Base-by-base conservation (phyloP, 2,113 vertebrate species). In the Stigmatopora argus region DNA sequence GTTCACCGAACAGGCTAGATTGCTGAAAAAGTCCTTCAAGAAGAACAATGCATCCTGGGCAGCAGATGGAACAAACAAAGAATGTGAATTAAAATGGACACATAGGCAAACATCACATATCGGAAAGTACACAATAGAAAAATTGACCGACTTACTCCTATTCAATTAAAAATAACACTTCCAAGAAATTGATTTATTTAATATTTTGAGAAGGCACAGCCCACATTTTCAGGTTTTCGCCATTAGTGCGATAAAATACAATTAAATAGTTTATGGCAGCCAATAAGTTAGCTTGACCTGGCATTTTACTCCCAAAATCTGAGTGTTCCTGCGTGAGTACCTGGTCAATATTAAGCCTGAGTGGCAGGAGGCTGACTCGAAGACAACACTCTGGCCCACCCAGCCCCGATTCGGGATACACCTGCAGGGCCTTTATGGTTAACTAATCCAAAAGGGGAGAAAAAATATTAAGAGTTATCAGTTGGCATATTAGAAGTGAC, bases 321-420 rank as follows among this genome's bases (percentile, higher is more conserved):
- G 5, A 55, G 52, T 26, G 23, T 26, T 0, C 21, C 52, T 55
- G 21, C 14, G 6, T 5, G 38, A 41, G 4, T 83, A 90, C 90
- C 88, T 96, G 95, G 84, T 96, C 95, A 8, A 96, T 93, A 65
- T 96, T 96, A 47, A 96, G 93, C 65, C 94, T 81, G 52, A 96
- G 87, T 0, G 95, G 95, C 85, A 96, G 89, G 67, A 96, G 85
- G 1, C 94, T 95, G 84, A 96, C 80, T 0, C 94, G 89, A 0
- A 96, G 92, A 69, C 94, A 96, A 78, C 95, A 96, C 77, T 96
- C 95, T 0, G 94, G 93, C 1, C 92, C 92, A 0, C 93, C 93
- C 0, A 92, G 83, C 21, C 88, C 90, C 10, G 91, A 90, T 55
- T 93, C 90, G 1, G 95, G 94, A 75, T 90, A 90, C 58, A 96